Base-by-base conservation (phyloP, 1,140 invertebrate species). In the Trachymyrmex septentrionalis region DNA sequence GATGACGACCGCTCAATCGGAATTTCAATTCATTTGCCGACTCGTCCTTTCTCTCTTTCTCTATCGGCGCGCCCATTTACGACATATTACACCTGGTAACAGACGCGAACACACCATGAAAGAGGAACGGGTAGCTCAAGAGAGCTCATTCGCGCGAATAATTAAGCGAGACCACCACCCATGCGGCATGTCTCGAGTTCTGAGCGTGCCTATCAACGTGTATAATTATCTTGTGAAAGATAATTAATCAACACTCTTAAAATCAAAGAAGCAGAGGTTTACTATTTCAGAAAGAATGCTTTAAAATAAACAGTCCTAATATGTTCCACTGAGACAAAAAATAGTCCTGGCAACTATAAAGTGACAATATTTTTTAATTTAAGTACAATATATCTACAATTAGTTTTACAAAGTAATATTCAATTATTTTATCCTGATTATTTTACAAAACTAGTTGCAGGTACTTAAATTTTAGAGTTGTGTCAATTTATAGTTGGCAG, bases 141-240 rank as follows among this genome's bases (percentile, higher is more conserved):
- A 64, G 61, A 78, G 27, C 24, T 53, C 48, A 53, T 85, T 64
- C 72, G 16, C n/a, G 27, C 61, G 86, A 84, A 88, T 88, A 88
- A 88, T 88, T 87, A 88, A 87, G 64, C 87, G 78, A 85, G 86
- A 67, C 80, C 86, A 85, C 78, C 78, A 77, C 80, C 72, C 86
- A 88, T 55, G 72, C 50, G 34, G 67, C 53, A 44, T 80, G 19
- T 85, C 66, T 85, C 21, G 27, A 80, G 61, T 55, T 44, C 67
- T 57, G 48, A 85, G 57, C 16, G 12, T 21, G 19, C 12, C 64
- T 77, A 87, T 50, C 77, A 50, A 38, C 61, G 57, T 38, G 24
- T 72, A n/a, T 72, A 61, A 34, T 44, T 44, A 44, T 59, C 34
- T 48, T 21, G 38, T 44, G 48, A 67, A 27, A 50, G 71, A 73